These are phyloP conservation scores for Acromyrmex echinatior DNA, from an alignment of 1,140 invertebrate genomes.

Conservation along the genomic window DNA sequence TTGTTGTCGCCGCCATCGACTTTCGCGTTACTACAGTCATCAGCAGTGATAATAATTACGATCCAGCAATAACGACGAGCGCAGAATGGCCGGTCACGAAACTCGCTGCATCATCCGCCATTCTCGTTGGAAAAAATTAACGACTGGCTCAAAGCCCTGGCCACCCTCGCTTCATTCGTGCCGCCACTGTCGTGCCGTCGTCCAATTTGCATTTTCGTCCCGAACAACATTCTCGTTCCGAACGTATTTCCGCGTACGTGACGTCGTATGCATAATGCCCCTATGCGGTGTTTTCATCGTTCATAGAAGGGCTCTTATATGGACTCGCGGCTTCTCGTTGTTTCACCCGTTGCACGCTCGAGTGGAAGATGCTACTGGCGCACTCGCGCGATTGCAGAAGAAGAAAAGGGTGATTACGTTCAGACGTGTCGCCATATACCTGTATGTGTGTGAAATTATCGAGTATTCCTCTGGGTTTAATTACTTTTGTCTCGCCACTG, in stretches of 20 bases:
- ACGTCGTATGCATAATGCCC: conserved; percentile 33
- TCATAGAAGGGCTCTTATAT: conserved; percentile 51
- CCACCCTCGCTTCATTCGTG: conserved; percentile 29
- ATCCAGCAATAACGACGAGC: conserved; percentile 57
- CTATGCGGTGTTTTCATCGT: conserved; percentile 50
- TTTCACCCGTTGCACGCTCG: conserved; percentile 14
- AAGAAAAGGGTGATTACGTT: conserved; percentile 44
- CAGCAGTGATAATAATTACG: conserved; percentile 66
- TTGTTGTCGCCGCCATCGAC: not conserved
- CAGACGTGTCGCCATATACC: conserved; percentile 39
- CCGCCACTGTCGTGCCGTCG: conserved; percentile 26
- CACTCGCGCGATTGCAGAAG: conserved; percentile 1
- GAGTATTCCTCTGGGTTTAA: conserved; percentile 76
- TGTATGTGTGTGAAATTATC: conserved; percentile 76
- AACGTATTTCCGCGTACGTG: conserved; percentile 32
- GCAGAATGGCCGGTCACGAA: conserved; percentile 49
- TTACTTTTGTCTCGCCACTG: conserved; percentile 75
- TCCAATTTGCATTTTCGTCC: conserved; percentile 73
- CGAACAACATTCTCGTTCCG: conserved; percentile 54
- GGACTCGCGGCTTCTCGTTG: conserved; percentile 24
- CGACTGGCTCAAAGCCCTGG: conserved; percentile 37
- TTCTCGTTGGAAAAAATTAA: conserved; percentile 73
- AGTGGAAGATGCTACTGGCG: conserved; percentile 26
- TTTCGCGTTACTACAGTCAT: not conserved
- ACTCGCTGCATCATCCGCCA: conserved; percentile 48